Conservation (phyloP, 2,888 invertebrate species). For the Dolichopus griseipennis region DNA sequence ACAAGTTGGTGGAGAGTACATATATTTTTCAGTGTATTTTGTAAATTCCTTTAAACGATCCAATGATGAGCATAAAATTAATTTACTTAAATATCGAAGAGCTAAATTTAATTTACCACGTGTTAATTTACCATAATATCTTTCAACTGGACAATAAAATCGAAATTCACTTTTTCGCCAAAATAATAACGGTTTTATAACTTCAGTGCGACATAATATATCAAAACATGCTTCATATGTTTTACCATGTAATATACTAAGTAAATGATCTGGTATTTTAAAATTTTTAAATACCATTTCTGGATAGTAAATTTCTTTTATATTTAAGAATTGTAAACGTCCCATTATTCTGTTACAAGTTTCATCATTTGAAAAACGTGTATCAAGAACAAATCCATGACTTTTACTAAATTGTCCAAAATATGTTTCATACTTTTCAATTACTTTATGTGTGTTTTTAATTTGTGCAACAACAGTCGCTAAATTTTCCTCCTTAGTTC, state of each 20-base stretch:
- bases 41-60: slow-evolving; percentile 48
- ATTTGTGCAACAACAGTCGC: slow-evolving; percentile 23
- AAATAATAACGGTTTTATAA: slow-evolving; percentile 35
- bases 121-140: slow-evolving; percentile 47
- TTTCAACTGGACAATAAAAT: slow-evolving; percentile 55
- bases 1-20: slow-evolving; percentile 50
- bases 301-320: slow-evolving; percentile 37
- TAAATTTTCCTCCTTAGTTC: too few relatives aligned
- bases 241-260: slow-evolving; percentile 26
- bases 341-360: neutral
- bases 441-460: slow-evolving; percentile 8
- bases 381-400: slow-evolving; percentile 36
- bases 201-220: slow-evolving; percentile 29
- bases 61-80: slow-evolving; percentile 51
- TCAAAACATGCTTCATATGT: slow-evolving; percentile 29
- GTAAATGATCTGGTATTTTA: slow-evolving; percentile 8
- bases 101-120: slow-evolving; percentile 49
- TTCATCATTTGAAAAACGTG: slow-evolving; percentile 31
- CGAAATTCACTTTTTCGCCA: slow-evolving; percentile 52
- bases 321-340: neutral
- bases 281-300: slow-evolving; percentile 27
- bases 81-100: slow-evolving; percentile 52
- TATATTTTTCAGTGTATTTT: slow-evolving; percentile 53
- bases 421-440: slow-evolving; percentile 16
- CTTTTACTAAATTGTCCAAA: slow-evolving; percentile 17